A percentile compares a stretch with the other conserved stretches of the same genome.
phyloP scores from a whole-genome alignment of 2,113 vertebrate species.

The Tragelaphus strepsiceros region DNA sequence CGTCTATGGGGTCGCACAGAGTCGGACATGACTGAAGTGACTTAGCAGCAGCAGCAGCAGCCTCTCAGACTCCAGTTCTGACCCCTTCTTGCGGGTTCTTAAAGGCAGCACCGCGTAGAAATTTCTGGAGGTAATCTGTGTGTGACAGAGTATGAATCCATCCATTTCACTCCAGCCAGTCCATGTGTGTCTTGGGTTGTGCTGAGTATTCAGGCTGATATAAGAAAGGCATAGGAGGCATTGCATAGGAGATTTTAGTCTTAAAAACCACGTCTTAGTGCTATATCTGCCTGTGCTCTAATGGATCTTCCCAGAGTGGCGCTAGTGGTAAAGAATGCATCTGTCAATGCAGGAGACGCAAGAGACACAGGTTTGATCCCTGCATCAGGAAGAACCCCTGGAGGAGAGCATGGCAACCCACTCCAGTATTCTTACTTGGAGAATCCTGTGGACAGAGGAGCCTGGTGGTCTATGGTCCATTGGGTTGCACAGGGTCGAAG shows the following conservation, averaged over 20 bases:
- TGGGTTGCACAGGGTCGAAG: background rate
- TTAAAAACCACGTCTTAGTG: background rate
- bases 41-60: too few species aligned
- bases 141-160: background rate
- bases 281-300: background rate
- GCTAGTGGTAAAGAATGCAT: background rate
- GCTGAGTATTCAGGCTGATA: background rate
- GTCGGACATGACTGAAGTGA: too few species aligned
- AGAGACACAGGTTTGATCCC: rapidly evolving
- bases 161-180: background rate
- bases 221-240: background rate
- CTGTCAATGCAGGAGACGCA: background rate
- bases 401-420: background rate
- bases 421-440: background rate
- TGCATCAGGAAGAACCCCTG: background rate
- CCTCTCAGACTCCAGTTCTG: background rate
- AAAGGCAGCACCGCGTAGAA: background rate
- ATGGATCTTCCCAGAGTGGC: background rate
- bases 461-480: background rate
- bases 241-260: background rate
- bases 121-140: background rate
- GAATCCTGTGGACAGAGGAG: background rate
- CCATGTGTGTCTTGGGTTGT: background rate
- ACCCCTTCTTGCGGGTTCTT: background rate
- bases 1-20: too few species aligned